These are phyloP conservation scores for Andrena dorsata DNA, from an alignment of 2,888 invertebrate species.

Conservation along the genomic window DNA sequence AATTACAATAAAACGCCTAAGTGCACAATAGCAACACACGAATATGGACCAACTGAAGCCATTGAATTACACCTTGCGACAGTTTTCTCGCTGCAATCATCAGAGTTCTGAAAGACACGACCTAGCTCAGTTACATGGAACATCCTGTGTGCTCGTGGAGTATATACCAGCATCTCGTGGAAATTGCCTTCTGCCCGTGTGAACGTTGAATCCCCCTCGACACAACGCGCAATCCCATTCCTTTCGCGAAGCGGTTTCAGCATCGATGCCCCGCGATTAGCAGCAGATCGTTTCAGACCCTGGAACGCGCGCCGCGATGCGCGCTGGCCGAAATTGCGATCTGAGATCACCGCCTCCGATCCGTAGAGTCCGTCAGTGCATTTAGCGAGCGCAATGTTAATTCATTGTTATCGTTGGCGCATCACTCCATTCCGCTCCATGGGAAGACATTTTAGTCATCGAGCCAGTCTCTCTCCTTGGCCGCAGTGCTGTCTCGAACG, in stretches of 20 bases:
- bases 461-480: too few species aligned
- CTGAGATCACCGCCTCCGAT: constrained; percentile 17
- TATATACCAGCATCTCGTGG: too few species aligned
- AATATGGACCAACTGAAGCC: too few species aligned
- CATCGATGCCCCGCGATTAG: constrained; percentile 20
- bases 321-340: constrained; percentile 9
- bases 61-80: too few species aligned
- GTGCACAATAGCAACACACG: too few species aligned
- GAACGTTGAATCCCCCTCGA: constrained; percentile 1
- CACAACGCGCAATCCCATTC: background rate
- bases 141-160: too few species aligned
- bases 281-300: background rate
- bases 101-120: too few species aligned
- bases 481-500: background rate
- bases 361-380: background rate
- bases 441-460: constrained; percentile 19
- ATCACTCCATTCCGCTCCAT: constrained; percentile 5
- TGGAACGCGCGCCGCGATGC: constrained; percentile 6
- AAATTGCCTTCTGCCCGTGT: too few species aligned
- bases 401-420: constrained; percentile 23
- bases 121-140: too few species aligned
- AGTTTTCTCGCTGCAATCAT: too few species aligned
- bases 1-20: too few species aligned
- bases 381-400: constrained; percentile 3
- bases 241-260: background rate